Conservation (phyloP, 2,113 vertebrate genomes). For the Pollimyrus isidori region DNA sequence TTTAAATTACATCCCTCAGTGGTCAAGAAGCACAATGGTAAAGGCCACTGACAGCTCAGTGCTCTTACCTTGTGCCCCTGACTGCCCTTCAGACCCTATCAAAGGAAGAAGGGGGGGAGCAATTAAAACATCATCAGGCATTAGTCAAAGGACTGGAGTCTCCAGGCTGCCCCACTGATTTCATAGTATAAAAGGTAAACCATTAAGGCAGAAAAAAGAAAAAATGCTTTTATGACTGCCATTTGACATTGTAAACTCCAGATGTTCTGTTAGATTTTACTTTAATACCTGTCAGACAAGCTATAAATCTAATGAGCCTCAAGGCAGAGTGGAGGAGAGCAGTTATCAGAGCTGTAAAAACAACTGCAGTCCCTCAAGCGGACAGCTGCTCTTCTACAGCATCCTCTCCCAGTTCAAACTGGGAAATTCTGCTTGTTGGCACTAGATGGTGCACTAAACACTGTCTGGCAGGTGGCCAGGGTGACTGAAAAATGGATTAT, state of each 20-base stretch:
- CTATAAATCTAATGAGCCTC: neutral
- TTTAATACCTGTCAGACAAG: conserved; percentile 12
- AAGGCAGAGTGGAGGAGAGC: neutral
- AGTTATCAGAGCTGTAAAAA: neutral
- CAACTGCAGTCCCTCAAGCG: neutral
- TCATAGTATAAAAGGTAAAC: neutral
- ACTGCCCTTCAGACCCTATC: conserved; percentile 49
- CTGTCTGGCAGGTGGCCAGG: neutral
- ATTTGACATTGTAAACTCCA: neutral
- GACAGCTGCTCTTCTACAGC: neutral
- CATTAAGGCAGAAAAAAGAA: neutral
- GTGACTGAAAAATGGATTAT: neutral
- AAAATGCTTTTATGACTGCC: neutral
- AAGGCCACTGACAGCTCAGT: neutral
- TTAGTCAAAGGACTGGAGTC: neutral
- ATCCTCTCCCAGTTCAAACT: conserved; percentile 9
- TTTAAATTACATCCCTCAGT: neutral
- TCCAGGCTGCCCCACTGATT: neutral
- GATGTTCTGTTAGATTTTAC: neutral
- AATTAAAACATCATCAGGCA: conserved; percentile 11
- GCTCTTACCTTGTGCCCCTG: conserved; percentile 50
- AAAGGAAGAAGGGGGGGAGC: conserved; percentile 10
- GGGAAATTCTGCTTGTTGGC: neutral
- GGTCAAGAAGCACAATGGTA: neutral
- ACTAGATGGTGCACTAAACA: conserved; percentile 25